phyloP scores from a whole-genome alignment of 2,797 vertebrate genomes.

The Karalla daura region DNA sequence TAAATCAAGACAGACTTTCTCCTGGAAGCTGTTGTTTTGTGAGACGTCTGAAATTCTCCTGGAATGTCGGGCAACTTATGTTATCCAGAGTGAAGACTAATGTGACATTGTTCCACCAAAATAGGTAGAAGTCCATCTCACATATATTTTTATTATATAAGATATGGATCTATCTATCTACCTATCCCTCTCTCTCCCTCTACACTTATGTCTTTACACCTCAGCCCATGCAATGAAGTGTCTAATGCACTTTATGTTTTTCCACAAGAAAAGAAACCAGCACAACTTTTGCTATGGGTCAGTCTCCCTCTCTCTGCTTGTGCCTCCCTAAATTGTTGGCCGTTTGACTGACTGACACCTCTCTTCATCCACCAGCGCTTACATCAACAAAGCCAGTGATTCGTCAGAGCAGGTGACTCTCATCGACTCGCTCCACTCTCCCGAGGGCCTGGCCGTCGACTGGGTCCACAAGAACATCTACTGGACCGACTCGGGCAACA shows the following conservation, averaged over 20 bases:
- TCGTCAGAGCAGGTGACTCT: slow-evolving; percentile 90
- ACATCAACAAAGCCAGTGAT: slow-evolving; percentile 95
- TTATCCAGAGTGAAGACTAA: slow-evolving; percentile 28
- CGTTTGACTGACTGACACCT: background rate
- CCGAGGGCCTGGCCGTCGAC: slow-evolving; percentile 95
- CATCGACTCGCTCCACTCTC: slow-evolving; percentile 92
- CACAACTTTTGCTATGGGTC: background rate
- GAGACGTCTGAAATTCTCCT: slow-evolving; percentile 47
- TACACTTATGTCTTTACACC: no score
- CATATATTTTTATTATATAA: no score
- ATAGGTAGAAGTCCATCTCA: no score
- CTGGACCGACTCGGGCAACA: slow-evolving; percentile 98
- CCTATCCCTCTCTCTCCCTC: no score
- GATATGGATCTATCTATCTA: no score
- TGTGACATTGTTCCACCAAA: no score
- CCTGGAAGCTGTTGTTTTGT: slow-evolving; percentile 24
- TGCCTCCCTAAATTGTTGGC: background rate
- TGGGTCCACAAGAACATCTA: slow-evolving; percentile 99
- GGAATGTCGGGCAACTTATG: slow-evolving; percentile 49
- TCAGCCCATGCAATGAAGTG: no score
- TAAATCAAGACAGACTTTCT: slow-evolving; percentile 60
- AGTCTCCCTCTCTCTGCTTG: no score
- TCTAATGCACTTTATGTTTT: background rate
- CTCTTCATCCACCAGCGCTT: slow-evolving; percentile 82
- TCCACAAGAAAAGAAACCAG: slow-evolving; percentile 5